Conservation (phyloP, 2,797 vertebrate genomes). For the Pteropus rufus region DNA sequence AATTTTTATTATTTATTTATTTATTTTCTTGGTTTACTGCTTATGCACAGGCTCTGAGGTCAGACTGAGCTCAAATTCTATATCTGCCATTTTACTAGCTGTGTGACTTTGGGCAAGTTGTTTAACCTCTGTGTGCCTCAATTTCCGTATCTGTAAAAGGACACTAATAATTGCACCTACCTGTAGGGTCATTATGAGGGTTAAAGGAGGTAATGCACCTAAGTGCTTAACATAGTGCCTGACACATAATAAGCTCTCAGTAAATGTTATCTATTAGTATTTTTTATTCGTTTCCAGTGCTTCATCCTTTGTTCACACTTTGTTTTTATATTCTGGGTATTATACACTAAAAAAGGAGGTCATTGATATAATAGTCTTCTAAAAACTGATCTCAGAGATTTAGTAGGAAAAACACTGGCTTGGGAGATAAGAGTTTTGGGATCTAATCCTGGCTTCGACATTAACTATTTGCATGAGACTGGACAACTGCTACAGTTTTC, state of each 20-base stretch:
- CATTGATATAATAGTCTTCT: not conserved
- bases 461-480: not conserved
- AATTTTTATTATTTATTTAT: too few relatives aligned
- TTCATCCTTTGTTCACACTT: not conserved
- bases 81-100: not conserved
- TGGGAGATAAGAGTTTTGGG: not conserved
- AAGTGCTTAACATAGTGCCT: not conserved
- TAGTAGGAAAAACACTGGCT: not conserved
- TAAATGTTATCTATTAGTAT: not conserved
- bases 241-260: not conserved
- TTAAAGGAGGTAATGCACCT: not conserved
- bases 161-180: not conserved
- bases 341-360: not conserved
- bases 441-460: not conserved
- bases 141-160: not conserved
- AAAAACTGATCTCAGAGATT: not conserved
- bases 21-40: not conserved
- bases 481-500: not conserved
- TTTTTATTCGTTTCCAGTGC: not conserved
- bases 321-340: not conserved
- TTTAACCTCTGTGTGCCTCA: not conserved
- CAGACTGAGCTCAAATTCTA: not conserved
- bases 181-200: not conserved
- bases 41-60: not conserved
- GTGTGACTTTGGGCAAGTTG: not conserved